These are phyloP conservation scores for Micromesistius poutassou DNA, from an alignment of 2,797 vertebrate genomes.

Conservation along the genomic window DNA sequence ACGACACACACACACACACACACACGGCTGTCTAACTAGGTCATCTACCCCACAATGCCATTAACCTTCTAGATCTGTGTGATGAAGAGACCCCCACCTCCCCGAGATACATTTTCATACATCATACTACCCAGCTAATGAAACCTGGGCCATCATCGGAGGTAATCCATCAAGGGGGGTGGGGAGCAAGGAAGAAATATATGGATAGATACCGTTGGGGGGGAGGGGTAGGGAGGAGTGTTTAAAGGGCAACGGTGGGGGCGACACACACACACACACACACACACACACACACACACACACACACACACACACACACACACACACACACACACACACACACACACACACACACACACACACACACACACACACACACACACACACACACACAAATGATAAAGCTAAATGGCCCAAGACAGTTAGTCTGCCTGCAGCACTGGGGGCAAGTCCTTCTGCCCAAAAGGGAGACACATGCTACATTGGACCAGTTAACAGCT, in stretches of 20 bases:
- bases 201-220: conserved; percentile 7
- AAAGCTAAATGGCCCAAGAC: neutral
- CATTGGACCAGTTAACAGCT: conserved; percentile 7
- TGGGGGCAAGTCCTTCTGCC: neutral
- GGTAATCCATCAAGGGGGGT: conserved; percentile 20
- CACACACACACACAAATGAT: too few species aligned
- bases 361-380: too few species aligned
- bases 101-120: conserved; percentile 51
- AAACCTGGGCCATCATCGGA: conserved; percentile 46
- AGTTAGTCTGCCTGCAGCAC: neutral
- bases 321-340: too few species aligned
- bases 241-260: conserved; percentile 4
- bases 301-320: too few species aligned
- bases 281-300: too few species aligned
- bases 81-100: conserved; percentile 48
- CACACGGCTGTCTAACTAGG: conserved; percentile 53
- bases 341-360: too few species aligned
- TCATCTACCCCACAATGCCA: conserved; percentile 66
- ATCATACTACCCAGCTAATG: conserved; percentile 58
- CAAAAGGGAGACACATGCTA: neutral
- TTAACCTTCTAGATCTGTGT: conserved; percentile 72
- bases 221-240: neutral
- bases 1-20: conserved; percentile 19
- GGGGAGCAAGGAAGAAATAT: neutral
- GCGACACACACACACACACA: conserved; percentile 14